Percentiles rank a stretch among this genome's conserved stretches.
Evolutionary conservation across 2,797 vertebrate species (phyloP).

Genomic region (Anas capensis): DNA sequence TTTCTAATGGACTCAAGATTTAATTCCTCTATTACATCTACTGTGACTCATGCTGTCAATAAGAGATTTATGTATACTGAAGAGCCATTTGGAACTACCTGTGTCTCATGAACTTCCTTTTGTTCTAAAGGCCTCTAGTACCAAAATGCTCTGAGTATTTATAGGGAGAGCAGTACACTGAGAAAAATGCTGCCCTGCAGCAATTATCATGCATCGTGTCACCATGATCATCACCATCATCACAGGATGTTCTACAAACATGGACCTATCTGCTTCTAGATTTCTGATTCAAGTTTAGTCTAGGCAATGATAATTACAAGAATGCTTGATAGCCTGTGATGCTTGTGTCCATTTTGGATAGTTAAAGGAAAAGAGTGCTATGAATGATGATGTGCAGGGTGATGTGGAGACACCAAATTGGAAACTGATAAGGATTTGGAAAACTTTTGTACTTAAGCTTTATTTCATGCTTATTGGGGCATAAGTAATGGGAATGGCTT

Average conservation of each 20-base stretch:
- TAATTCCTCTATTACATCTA: slow-evolving; percentile 24
- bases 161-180: slow-evolving; percentile 30
- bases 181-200: slow-evolving; percentile 30
- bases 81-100: slow-evolving; percentile 44
- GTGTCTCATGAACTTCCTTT: slow-evolving; percentile 48
- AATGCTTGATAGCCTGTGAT: not conserved
- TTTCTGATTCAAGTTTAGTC: not conserved
- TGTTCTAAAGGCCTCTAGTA: slow-evolving; percentile 19
- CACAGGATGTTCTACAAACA: not conserved
- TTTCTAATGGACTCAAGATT: slow-evolving; percentile 10
- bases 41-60: slow-evolving; percentile 48
- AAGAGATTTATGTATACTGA: not conserved
- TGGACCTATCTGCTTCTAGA: not conserved
- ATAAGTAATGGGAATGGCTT: not conserved
- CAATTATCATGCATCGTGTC: not conserved
- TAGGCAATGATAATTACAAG: not conserved
- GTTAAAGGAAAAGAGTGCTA: not conserved
- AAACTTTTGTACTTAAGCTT: not conserved
- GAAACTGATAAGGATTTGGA: not conserved
- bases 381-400: not conserved
- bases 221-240: not conserved
- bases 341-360: not conserved
- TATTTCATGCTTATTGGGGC: not conserved
- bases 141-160: slow-evolving; percentile 31
- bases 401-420: not conserved